Evolutionary conservation across 1,140 invertebrate species (phyloP).

Genomic region (Drosophila sucinea): DNA sequence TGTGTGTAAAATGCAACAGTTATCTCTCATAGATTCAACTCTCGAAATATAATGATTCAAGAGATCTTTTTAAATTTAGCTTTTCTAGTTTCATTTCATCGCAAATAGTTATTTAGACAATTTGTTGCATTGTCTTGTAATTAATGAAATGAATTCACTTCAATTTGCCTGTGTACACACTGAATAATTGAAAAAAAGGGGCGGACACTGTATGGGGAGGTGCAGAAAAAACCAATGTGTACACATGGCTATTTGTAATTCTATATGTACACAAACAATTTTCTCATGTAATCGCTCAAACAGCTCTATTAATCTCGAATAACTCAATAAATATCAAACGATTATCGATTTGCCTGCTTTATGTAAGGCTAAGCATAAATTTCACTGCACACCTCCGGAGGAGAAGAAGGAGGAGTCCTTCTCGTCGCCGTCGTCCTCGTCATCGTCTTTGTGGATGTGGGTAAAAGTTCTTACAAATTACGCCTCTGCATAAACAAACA

Average conservation of each 20-base stretch:
- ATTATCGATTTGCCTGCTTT: constrained; percentile 23
- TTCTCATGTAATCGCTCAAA: neutral
- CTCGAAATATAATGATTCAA: no score
- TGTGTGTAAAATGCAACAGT: no score
- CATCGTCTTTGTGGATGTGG: neutral
- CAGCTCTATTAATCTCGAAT: constrained; percentile 18
- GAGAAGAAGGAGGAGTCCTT: no score
- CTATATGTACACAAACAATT: constrained; percentile 3
- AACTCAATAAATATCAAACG: constrained; percentile 16
- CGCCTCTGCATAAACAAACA: constrained; percentile 24
- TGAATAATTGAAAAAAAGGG: constrained; percentile 3
- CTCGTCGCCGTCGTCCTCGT: neutral
- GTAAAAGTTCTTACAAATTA: constrained; percentile 28
- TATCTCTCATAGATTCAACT: no score
- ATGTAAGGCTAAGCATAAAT: constrained; percentile 22
- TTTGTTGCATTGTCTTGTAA: neutral
- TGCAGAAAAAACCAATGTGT: neutral
- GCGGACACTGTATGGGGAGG: no score
- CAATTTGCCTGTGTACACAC: neutral
- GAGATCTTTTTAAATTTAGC: no score
- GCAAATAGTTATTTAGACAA: no score
- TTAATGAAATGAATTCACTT: neutral
- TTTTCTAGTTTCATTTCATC: no score
- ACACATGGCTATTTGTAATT: constrained; percentile 4
- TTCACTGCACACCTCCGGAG: constrained; percentile 2